Conservation (phyloP, 2,113 vertebrate genomes). For the Eira barbara region DNA sequence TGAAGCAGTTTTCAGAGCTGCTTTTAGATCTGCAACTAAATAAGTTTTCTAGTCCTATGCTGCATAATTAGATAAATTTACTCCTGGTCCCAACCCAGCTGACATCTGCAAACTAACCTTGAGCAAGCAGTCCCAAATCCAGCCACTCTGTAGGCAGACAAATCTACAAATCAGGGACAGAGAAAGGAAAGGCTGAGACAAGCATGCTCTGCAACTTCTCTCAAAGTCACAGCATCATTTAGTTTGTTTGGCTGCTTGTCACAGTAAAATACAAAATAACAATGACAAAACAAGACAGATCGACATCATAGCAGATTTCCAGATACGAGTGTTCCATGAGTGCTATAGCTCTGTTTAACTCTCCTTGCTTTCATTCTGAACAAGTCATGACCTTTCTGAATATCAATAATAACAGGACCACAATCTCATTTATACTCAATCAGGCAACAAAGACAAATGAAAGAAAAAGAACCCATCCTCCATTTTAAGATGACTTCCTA, state of each 20-base stretch:
- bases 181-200: background rate
- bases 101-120: background rate
- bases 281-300: background rate
- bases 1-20: background rate
- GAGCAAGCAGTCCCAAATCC: background rate
- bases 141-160: background rate
- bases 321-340: background rate
- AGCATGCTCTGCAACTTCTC: background rate
- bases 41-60: background rate
- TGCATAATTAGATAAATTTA: background rate
- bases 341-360: background rate
- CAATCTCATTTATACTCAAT: background rate
- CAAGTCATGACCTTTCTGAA: background rate
- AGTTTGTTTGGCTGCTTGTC: background rate
- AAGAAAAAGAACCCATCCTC: background rate
- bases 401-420: background rate
- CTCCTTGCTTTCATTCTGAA: background rate
- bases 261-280: background rate
- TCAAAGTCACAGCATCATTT: background rate
- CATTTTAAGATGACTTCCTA: background rate
- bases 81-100: background rate
- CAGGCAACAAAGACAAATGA: background rate
- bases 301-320: background rate
- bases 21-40: background rate
- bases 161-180: background rate